phyloP scores from a whole-genome alignment of 2,888 invertebrate genomes.

The Eurytoma adleriae region DNA sequence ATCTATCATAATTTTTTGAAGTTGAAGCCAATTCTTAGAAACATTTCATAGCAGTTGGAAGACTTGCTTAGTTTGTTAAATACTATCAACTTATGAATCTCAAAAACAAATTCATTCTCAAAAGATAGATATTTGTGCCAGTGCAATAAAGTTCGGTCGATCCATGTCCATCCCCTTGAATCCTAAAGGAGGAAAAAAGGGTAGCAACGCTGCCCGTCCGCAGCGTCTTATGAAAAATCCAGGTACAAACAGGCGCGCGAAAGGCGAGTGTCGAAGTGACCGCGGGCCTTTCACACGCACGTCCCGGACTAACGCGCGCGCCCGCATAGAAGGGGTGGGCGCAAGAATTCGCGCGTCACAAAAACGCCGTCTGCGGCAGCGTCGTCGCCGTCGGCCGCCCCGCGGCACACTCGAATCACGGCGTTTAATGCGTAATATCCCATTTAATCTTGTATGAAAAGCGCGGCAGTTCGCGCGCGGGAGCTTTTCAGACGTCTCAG shows the following conservation, averaged over 20 bases:
- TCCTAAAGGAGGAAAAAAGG: conserved; percentile 6
- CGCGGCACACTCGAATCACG: conserved; percentile 62
- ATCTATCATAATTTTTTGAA: too few species aligned
- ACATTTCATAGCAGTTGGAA: too few species aligned
- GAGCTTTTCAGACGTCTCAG: conserved; percentile 58
- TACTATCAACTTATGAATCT: too few species aligned
- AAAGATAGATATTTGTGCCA: too few species aligned
- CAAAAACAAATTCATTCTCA: too few species aligned
- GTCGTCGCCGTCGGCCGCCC: conserved; percentile 4
- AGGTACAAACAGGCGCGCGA: neutral
- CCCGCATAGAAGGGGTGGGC: conserved; percentile 38
- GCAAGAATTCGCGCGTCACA: conserved; percentile 56
- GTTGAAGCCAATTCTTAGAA: too few species aligned
- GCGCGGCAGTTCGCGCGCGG: conserved; percentile 62
- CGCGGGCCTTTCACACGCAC: conserved; percentile 26
- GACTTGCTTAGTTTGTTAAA: too few species aligned
- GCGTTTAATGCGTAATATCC: conserved; percentile 74
- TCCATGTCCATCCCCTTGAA: conserved; percentile 69
- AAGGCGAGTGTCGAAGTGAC: conserved; percentile 33
- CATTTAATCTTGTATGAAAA: conserved; percentile 74
- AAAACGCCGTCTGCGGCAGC: conserved; percentile 27
- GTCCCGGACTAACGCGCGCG: neutral
- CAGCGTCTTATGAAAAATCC: conserved; percentile 39
- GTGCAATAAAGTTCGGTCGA: too few species aligned
- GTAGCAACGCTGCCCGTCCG: neutral